phyloP scores from a whole-genome alignment of 2,888 invertebrate species.

The Eristalis pertinax region DNA sequence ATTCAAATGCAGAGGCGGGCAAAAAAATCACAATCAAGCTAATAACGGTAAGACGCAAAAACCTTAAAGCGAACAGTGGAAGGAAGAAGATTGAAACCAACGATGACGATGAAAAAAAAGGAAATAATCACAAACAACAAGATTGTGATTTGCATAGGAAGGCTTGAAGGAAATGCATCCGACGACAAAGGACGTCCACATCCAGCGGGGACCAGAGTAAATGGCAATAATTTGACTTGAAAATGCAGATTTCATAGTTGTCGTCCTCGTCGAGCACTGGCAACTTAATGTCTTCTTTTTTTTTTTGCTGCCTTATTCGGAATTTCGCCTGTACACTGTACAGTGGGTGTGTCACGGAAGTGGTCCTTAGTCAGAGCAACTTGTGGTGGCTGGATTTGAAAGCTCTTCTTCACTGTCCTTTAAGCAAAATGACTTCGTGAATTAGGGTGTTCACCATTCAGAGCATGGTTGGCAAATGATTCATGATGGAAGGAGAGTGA shows the following conservation, averaged over 20 bases:
- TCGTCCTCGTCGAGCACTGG: background rate
- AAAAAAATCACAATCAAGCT: conserved; percentile 25
- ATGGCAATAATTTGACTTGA: background rate
- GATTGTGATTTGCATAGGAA: conserved; percentile 55
- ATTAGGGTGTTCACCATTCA: background rate
- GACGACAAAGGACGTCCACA: conserved; percentile 1
- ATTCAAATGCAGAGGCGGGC: background rate
- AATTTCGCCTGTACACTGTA: background rate
- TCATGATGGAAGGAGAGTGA: too few relatives aligned
- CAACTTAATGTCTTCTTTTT: conserved; percentile 7
- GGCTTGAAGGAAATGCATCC: conserved; percentile 30
- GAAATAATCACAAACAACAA: conserved; percentile 34
- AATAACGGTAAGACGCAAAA: conserved; percentile 32
- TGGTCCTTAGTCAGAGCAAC: background rate
- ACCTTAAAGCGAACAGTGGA: background rate
- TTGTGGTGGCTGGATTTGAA: background rate
- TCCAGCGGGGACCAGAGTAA: background rate
- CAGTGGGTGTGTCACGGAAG: background rate
- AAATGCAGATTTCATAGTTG: background rate
- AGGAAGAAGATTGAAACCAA: conserved; percentile 1
- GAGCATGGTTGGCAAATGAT: background rate
- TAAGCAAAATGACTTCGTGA: background rate
- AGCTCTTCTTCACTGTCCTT: background rate
- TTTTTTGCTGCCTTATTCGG: background rate
- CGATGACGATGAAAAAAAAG: background rate